Conservation (phyloP, 2,113 vertebrate genomes). For the Sphyrna mokarran region DNA sequence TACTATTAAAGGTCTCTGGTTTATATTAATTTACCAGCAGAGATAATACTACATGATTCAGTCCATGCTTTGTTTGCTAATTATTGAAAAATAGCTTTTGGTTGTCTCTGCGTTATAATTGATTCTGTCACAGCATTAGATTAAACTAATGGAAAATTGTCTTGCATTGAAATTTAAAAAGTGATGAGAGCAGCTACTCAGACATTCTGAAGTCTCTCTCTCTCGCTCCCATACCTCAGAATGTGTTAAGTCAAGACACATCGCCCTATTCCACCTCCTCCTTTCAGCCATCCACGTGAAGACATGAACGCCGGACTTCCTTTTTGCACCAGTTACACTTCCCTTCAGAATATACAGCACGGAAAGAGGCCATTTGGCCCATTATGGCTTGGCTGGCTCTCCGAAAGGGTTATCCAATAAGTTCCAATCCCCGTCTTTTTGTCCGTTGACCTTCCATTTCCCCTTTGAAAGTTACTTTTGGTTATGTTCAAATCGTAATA, state of each 20-base stretch:
- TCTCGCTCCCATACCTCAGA: neutral
- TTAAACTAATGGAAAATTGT: slow-evolving; percentile 19
- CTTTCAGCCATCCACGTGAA: neutral
- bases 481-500: neutral
- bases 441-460: neutral
- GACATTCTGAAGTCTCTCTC: neutral
- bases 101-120: neutral
- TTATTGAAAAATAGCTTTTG: slow-evolving; percentile 28
- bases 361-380: neutral
- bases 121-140: slow-evolving; percentile 29
- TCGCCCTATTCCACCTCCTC: neutral
- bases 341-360: neutral
- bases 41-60: neutral
- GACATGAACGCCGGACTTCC: neutral
- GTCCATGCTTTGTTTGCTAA: neutral
- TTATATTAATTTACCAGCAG: neutral
- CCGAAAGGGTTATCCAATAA: neutral
- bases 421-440: neutral
- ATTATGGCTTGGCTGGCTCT: neutral
- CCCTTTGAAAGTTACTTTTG: neutral
- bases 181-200: neutral
- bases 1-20: neutral
- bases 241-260: neutral
- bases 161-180: slow-evolving; percentile 9
- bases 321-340: neutral